A percentile compares a stretch with the other conserved stretches of the same genome.
Conservation (phyloP, 2,888 invertebrate species). For the Spodoptera picta region DNA sequence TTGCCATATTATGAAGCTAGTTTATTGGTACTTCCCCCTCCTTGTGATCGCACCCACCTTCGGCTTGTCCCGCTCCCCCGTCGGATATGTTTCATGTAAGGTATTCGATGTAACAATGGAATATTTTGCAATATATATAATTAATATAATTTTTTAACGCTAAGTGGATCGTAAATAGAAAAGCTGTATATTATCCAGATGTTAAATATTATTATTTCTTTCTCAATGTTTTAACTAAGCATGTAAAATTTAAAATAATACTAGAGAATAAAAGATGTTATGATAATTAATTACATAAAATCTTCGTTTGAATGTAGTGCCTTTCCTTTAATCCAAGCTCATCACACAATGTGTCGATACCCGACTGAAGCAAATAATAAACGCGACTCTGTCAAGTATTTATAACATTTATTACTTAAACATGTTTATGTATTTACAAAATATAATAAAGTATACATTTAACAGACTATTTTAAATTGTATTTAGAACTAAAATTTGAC, state of each 20-base stretch:
- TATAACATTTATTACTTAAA: conserved; percentile 70
- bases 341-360: background rate
- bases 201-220: conserved; percentile 88
- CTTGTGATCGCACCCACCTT: conserved; percentile 72
- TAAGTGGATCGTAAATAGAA: conserved; percentile 84
- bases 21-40: conserved; percentile 60
- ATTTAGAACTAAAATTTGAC: conserved; percentile 59
- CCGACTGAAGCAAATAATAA: conserved; percentile 35
- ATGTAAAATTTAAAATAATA: conserved; percentile 89
- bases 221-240: conserved; percentile 88
- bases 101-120: conserved; percentile 83
- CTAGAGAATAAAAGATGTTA: conserved; percentile 89
- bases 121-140: conserved; percentile 86
- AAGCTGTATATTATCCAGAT: conserved; percentile 87
- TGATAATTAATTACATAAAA: conserved; percentile 88
- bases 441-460: conserved; percentile 59
- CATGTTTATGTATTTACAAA: conserved; percentile 66
- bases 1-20: conserved; percentile 75
- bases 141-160: conserved; percentile 77
- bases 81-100: conserved; percentile 65
- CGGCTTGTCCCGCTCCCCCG: conserved; percentile 61
- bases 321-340: conserved; percentile 65
- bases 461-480: conserved; percentile 54
- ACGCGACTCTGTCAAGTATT: conserved; percentile 55
- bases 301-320: conserved; percentile 80